phyloP scores from a whole-genome alignment of 2,113 vertebrate species.

The Odontesthes bonariensis region DNA sequence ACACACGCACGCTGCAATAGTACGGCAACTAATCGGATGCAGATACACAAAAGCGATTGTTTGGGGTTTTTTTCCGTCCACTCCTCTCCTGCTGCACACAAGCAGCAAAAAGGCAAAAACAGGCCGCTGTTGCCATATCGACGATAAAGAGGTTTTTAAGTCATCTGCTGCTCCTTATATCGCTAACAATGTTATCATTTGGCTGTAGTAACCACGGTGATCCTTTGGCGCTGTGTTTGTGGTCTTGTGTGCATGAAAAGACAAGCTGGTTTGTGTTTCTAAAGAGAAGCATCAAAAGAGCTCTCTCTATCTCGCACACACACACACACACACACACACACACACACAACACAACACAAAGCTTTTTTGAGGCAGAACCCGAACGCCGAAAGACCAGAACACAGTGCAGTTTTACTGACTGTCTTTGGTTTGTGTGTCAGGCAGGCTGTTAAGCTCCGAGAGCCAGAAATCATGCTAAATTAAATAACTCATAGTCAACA shows the following conservation, averaged over 20 bases:
- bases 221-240: conserved; percentile 67
- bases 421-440: neutral
- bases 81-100: conserved; percentile 1
- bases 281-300: conserved; percentile 47
- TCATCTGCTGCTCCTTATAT: conserved; percentile 81
- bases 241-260: conserved; percentile 58
- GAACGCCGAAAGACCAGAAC: conserved; percentile 19
- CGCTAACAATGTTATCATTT: conserved; percentile 82
- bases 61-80: conserved; percentile 13
- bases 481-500: neutral
- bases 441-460: neutral
- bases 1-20: conserved; percentile 24
- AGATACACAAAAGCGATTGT: conserved; percentile 22
- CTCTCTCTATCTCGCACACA: neutral
- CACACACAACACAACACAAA: conserved; percentile 47
- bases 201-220: conserved; percentile 84
- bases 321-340: conserved; percentile 36
- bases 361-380: conserved; percentile 31
- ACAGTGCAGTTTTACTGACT: conserved; percentile 6
- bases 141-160: conserved; percentile 79
- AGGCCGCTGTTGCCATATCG: conserved; percentile 84
- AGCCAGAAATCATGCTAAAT: neutral
- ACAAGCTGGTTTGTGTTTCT: conserved; percentile 46
- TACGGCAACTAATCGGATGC: conserved; percentile 41
- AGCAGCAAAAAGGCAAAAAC: conserved; percentile 78